Base-by-base conservation (phyloP, 2,113 vertebrate genomes). In the Corynorhinus townsendii region DNA sequence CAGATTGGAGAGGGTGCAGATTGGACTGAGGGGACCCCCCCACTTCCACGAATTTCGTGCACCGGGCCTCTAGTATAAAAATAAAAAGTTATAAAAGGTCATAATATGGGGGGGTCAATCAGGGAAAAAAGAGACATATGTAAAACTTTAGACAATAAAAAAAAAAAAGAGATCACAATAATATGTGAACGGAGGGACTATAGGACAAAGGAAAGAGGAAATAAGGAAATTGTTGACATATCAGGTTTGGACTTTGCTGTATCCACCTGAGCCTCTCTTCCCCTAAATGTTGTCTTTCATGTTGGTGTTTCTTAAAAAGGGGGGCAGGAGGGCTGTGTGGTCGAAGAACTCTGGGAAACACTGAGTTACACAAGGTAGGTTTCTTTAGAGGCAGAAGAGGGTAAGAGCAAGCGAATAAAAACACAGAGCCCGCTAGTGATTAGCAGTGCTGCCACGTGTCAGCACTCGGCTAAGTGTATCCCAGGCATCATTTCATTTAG, bases 391-490 rank as follows among this genome's bases (percentile, higher is more conserved):
- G 30, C 68, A 40, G 56, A n/a, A 38, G 43, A 35, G 82, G n/a
- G 82, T 64, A 43, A 54, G 30, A 52, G 17, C 35, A 45, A 52
- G 68, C 45, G 43, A 71, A 43, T 52, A 12, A 45, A 38, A 52
- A 12, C 4, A 0, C 26, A 15, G 7, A 3, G 6, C 49, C 62
- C 2, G 19, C 40, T 52, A 3, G 15, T 52, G 24, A 30, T 45
- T 59, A 28, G 3, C 19, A 9, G 1, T 1, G 11, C 33, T 7
- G 7, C 38, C 16, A 6, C 0, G 1, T 30, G 35, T 75, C 64
- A n/a, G 62, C 5, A 2, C 30, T 59, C 16, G 26, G 49, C 49
- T 33, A 22, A 49, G 38, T 40, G n/a, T 38, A 38, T 24, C 68
- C 62, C 20, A 30, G 22, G 43, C 40, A 12, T 91, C 54, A 6